Base-by-base conservation (phyloP, 2,888 invertebrate species). In the Acleris holmiana region DNA sequence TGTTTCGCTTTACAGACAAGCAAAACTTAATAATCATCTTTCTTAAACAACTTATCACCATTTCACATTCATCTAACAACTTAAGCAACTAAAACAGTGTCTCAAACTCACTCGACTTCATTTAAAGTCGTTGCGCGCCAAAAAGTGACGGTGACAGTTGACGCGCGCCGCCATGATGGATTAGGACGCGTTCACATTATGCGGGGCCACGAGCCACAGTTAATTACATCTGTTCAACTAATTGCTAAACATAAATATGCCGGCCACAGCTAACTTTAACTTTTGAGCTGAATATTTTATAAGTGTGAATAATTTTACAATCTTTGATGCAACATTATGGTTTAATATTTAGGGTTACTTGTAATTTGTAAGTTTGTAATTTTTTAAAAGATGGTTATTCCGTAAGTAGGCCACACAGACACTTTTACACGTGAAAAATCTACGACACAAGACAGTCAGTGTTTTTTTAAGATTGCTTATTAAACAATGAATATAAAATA, bases 131-230 rank as follows among this genome's bases (percentile, higher is more conserved):
- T 69, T 75, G 75, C 81, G 75, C 79, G 83, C 76, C 82, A 80
- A 88, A 87, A 87, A 84, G 75, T 88, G 89, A 85, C 88, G 86
- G 82, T 67, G 35, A 35, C 35, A 35, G 35, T 35, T 86, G 88
- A 84, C 84, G 76, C 77, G 84, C 84, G 76, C 77, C 71, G 84
- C 83, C 85, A 84, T 88, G 83, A 84, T 84, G 83, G 75, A 82
- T 84, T 75, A 76, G 74, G 73, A 71, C 68, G 58, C 69, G 76
- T 69, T 70, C 75, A 69, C 78, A 88, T 89, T 90, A 90, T 90
- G 90, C 89, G 82, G 76, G 73, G 77, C 71, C 90, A 90, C 89
- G 89, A 79, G 69, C 77, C 76, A 76, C 75, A 73, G 84, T 85
- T 86, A 88, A 89, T 89, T 88, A 84, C 82, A 69, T 77, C 76